phyloP scores from a whole-genome alignment of 1,140 invertebrate genomes.

The Drepana arcuata region DNA sequence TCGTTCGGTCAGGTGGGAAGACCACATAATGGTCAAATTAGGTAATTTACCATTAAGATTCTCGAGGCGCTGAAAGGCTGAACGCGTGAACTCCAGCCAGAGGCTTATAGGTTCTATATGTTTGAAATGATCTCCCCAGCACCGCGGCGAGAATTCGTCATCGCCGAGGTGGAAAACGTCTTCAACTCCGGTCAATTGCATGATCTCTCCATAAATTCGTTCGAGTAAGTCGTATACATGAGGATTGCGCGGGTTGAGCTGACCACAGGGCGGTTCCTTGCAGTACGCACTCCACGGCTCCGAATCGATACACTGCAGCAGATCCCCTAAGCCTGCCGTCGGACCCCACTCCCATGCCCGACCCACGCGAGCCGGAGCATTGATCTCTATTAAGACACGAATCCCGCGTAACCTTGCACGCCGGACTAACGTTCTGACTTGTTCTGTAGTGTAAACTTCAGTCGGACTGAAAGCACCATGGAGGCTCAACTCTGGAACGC shows the following conservation, averaged over 20 bases:
- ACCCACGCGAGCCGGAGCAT: slow-evolving; percentile 84
- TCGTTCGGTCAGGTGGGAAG: slow-evolving; percentile 81
- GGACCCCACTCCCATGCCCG: slow-evolving; percentile 83
- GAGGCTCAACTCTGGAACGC: slow-evolving; percentile 77
- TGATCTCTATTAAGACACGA: slow-evolving; percentile 79
- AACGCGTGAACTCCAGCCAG: slow-evolving; percentile 80
- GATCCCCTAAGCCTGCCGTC: slow-evolving; percentile 72
- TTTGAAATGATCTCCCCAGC: slow-evolving; percentile 78
- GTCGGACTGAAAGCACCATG: slow-evolving; percentile 80
- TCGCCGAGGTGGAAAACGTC: slow-evolving; percentile 86
- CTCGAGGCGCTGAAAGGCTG: slow-evolving; percentile 74
- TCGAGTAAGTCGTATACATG: slow-evolving; percentile 78
- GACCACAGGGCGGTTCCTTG: slow-evolving; percentile 83
- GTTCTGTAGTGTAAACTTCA: slow-evolving; percentile 76
- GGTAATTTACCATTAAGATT: slow-evolving; percentile 75
- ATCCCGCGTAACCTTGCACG: slow-evolving; percentile 80
- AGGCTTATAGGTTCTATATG: slow-evolving; percentile 78
- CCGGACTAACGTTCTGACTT: slow-evolving; percentile 76
- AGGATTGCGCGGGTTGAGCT: slow-evolving; percentile 82
- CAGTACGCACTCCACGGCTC: slow-evolving; percentile 83
- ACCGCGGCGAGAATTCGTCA: slow-evolving; percentile 77
- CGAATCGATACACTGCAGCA: slow-evolving; percentile 78
- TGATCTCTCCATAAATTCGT: slow-evolving; percentile 76
- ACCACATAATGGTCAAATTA: slow-evolving; percentile 80
- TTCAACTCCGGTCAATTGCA: slow-evolving; percentile 75